These are phyloP conservation scores for Aphidius ervi DNA, from an alignment of 1,140 invertebrate genomes.

Conservation along the genomic window DNA sequence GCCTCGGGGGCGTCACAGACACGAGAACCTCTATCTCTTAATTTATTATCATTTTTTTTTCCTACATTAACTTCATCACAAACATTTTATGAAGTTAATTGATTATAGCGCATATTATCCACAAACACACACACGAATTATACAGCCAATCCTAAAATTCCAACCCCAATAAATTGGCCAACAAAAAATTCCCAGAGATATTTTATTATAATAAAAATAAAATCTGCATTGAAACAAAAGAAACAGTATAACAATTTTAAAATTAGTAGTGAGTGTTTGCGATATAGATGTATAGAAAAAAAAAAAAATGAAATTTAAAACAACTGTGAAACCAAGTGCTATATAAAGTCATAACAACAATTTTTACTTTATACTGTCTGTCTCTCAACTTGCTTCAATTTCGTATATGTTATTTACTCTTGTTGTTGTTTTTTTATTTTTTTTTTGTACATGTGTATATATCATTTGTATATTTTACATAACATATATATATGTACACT, in stretches of 20 bases:
- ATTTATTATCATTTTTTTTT: no score
- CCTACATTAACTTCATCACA: no score
- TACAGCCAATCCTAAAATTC: constrained; percentile 32
- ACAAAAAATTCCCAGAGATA: constrained; percentile 29
- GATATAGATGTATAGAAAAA: neutral
- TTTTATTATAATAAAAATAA: no score
- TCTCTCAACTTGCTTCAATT: constrained; percentile 18
- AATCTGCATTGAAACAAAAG: neutral
- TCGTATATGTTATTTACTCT: constrained; percentile 2
- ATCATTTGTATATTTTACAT: neutral
- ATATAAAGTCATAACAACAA: constrained; percentile 44
- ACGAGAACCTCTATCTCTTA: no score
- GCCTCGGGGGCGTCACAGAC: no score
- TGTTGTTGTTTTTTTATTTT: constrained; percentile 8
- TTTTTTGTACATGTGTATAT: constrained; percentile 5
- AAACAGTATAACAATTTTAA: constrained; percentile 27
- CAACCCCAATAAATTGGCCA: constrained; percentile 44
- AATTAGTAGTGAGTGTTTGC: constrained; percentile 28
- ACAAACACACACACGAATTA: constrained; percentile 18
- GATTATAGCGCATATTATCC: no score
- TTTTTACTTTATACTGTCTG: neutral
- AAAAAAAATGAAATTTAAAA: constrained; percentile 16
- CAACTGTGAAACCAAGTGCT: constrained; percentile 32
- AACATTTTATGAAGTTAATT: no score
- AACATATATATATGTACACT: no score